A percentile compares a stretch with the other conserved stretches of the same genome.
phyloP scores from a whole-genome alignment of 1,140 invertebrate species.

The Caerostris extrusa region DNA sequence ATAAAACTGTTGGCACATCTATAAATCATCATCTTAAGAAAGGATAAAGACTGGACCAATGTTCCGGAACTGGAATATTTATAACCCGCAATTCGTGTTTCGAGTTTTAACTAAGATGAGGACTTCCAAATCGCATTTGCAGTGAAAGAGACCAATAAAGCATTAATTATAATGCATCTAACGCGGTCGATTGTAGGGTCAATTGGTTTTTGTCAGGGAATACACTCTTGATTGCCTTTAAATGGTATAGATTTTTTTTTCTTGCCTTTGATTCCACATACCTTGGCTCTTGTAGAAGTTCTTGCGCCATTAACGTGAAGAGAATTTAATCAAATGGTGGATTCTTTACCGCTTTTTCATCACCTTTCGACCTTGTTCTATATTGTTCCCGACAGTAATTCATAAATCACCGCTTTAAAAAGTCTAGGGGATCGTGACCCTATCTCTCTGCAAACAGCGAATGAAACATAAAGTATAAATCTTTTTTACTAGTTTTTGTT shows the following conservation, averaged over 20 bases:
- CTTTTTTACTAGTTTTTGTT: slow-evolving; percentile 3
- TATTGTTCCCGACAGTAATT: slow-evolving; percentile 42
- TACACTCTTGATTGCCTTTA: slow-evolving; percentile 29
- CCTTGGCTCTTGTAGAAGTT: neutral
- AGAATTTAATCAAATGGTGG: slow-evolving; percentile 45
- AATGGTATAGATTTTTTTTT: slow-evolving; percentile 26
- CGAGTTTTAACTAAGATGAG: slow-evolving; percentile 38
- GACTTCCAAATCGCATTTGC: slow-evolving; percentile 39
- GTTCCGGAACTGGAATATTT: slow-evolving; percentile 69
- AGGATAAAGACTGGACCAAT: slow-evolving; percentile 62
- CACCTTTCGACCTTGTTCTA: slow-evolving; percentile 49
- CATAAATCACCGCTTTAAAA: slow-evolving; percentile 50
- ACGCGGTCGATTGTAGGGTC: slow-evolving; percentile 40
- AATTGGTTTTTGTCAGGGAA: slow-evolving; percentile 63
- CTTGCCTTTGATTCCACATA: slow-evolving; percentile 20
- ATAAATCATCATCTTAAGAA: slow-evolving; percentile 77
- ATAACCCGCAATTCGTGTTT: slow-evolving; percentile 68
- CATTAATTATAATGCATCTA: slow-evolving; percentile 71
- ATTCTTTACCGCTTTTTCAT: slow-evolving; percentile 37
- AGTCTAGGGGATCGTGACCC: slow-evolving; percentile 3
- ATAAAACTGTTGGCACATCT: slow-evolving; percentile 70
- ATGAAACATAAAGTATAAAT: slow-evolving; percentile 9
- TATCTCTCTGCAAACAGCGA: neutral
- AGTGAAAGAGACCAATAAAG: slow-evolving; percentile 63
- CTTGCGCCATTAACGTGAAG: slow-evolving; percentile 30